phyloP scores from a whole-genome alignment of 2,797 vertebrate genomes.

The Falco novaeseelandiae region DNA sequence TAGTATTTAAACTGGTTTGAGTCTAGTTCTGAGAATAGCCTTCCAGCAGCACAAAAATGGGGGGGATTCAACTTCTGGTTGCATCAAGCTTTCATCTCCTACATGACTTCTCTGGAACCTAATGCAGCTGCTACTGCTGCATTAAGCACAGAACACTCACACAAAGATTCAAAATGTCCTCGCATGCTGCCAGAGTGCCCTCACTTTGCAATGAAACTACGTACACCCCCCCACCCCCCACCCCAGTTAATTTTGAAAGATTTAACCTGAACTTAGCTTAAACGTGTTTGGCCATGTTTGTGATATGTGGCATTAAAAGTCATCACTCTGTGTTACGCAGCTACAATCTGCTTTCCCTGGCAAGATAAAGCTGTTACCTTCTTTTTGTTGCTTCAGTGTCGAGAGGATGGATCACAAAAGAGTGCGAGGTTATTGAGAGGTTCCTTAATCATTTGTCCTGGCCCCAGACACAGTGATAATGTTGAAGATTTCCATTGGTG shows the following conservation, averaged over 20 bases:
- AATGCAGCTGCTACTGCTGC: background rate
- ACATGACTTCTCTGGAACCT: background rate
- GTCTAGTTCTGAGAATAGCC: background rate
- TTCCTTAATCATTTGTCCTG: conserved; percentile 36
- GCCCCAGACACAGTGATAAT: background rate
- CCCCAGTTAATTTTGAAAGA: background rate
- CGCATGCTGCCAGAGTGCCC: background rate
- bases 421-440: conserved; percentile 10
- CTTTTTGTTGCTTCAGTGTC: background rate
- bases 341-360: background rate
- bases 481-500: background rate
- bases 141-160: background rate
- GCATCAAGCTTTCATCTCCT: background rate
- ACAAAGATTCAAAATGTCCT: background rate
- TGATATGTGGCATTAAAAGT: background rate
- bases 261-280: background rate
- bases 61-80: background rate
- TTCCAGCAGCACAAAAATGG: background rate
- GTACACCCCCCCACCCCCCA: too few relatives aligned
- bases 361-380: background rate
- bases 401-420: background rate
- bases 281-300: background rate
- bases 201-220: background rate
- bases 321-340: background rate
- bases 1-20: background rate